phyloP scores from a whole-genome alignment of 2,888 invertebrate species.

The Campaea margaritaria region DNA sequence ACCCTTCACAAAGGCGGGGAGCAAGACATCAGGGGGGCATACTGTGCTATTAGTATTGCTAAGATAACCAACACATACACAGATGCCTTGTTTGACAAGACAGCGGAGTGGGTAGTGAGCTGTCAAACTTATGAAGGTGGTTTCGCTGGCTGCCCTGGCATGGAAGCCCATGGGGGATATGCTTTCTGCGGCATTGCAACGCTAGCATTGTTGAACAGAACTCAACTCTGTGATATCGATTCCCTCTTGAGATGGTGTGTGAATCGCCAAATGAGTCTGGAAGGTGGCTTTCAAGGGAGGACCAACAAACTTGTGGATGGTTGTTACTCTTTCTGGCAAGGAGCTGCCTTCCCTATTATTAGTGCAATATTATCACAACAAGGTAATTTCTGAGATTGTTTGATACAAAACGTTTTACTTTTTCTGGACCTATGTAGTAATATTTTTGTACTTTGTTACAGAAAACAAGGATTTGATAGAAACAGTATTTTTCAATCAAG shows the following conservation, averaged over 20 bases:
- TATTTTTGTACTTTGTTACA: constrained; percentile 52
- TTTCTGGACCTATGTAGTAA: no score
- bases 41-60: constrained; percentile 97
- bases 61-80: constrained; percentile 92
- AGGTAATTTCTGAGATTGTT: constrained; percentile 52
- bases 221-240: constrained; percentile 90
- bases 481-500: constrained; percentile 91
- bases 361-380: constrained; percentile 89
- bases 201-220: constrained; percentile 91
- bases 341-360: constrained; percentile 95
- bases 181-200: constrained; percentile 98
- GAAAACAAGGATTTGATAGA: constrained; percentile 77
- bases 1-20: constrained; percentile 96
- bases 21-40: constrained; percentile 97
- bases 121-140: constrained; percentile 99
- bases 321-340: constrained; percentile 99
- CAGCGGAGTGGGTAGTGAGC: constrained; percentile 96
- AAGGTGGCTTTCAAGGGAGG: constrained; percentile 98
- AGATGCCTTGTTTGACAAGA: constrained; percentile 91
- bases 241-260: constrained; percentile 94
- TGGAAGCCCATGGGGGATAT: constrained; percentile 99
- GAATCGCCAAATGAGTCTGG: constrained; percentile 95
- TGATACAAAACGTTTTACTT: not conserved
- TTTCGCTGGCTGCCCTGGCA: constrained; percentile 94
- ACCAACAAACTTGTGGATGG: constrained; percentile 99